Conservation (phyloP, 2,888 invertebrate species). For the Erpobdella octoculata region DNA sequence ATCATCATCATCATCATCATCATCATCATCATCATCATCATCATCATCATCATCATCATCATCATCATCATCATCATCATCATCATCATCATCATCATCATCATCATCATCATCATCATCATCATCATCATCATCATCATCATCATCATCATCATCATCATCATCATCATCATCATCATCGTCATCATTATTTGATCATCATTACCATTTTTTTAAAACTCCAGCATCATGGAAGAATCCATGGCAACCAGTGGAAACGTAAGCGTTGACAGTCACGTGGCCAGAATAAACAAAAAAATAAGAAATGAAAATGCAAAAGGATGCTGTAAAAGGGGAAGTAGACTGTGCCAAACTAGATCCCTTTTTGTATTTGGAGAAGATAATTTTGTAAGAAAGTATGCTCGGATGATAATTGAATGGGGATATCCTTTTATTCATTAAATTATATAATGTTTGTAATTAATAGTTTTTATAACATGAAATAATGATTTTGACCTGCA, state of each 20-base stretch:
- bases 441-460: not conserved
- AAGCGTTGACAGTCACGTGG: no score
- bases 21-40: constrained; percentile 85
- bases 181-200: not conserved
- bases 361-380: constrained; percentile 2
- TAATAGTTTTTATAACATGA: not conserved
- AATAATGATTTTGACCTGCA: not conserved
- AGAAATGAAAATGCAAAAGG: no score
- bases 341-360: not conserved
- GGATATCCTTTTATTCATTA: constrained; percentile 6
- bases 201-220: not conserved
- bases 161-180: not conserved
- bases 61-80: constrained; percentile 16
- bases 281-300: no score
- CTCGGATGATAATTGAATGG: constrained; percentile 15
- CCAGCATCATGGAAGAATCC: not conserved
- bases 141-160: not conserved
- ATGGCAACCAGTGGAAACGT: not conserved
- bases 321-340: no score
- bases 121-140: not conserved
- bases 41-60: constrained; percentile 17
- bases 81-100: not conserved
- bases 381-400: constrained; percentile 3
- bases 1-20: constrained; percentile 91
- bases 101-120: constrained; percentile 2